phyloP scores from a whole-genome alignment of 2,797 vertebrate genomes.

The Alcedo atthis region DNA sequence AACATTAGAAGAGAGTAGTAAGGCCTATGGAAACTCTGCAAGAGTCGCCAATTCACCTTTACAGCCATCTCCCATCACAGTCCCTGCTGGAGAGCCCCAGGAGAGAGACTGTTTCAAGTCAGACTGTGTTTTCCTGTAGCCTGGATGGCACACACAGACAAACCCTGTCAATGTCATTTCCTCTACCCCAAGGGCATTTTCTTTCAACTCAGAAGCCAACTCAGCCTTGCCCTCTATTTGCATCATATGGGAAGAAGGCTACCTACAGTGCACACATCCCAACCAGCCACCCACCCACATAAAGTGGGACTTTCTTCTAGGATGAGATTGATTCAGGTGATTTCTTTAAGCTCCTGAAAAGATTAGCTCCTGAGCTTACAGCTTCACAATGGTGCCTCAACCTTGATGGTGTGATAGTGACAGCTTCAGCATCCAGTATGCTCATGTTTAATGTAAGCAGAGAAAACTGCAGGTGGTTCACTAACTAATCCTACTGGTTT shows the following conservation, averaged over 20 bases:
- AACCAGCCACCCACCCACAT: neutral
- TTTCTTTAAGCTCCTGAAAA: slow-evolving; percentile 18
- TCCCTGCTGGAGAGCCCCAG: neutral
- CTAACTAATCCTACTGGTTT: neutral
- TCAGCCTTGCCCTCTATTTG: neutral
- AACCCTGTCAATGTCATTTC: neutral
- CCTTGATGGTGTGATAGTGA: neutral
- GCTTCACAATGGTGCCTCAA: neutral
- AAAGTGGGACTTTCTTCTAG: neutral
- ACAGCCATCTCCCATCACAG: neutral
- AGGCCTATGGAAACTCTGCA: neutral
- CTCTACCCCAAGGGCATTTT: neutral
- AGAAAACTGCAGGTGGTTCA: neutral
- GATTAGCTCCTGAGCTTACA: neutral
- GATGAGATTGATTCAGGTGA: neutral
- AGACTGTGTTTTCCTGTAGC: neutral
- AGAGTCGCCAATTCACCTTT: neutral
- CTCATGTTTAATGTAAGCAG: neutral
- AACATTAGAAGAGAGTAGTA: neutral
- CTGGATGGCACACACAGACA: neutral
- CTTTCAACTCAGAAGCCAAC: neutral
- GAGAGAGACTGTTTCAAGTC: neutral
- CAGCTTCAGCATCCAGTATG: neutral
- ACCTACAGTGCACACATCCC: neutral
- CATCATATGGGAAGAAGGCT: neutral